Conservation (phyloP, 2,888 invertebrate genomes). For the Alitta virens region DNA sequence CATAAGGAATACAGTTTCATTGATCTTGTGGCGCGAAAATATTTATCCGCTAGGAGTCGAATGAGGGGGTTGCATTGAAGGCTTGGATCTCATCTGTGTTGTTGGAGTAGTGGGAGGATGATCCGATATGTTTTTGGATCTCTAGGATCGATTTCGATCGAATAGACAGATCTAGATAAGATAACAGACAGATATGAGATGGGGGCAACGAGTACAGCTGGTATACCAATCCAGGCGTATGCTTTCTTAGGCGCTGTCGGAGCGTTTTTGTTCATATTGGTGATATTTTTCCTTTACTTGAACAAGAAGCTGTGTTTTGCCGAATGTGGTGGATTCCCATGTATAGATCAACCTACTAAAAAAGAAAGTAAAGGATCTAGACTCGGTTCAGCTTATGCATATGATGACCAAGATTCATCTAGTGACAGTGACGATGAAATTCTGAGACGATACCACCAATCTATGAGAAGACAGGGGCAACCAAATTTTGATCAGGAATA, state of each 20-base stretch:
- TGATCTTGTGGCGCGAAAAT: too few species aligned
- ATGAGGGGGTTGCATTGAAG: too few species aligned
- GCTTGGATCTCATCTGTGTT: too few species aligned
- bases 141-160: too few species aligned
- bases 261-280: constrained; percentile 76
- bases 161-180: too few species aligned
- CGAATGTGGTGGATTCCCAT: constrained; percentile 64
- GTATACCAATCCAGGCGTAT: constrained; percentile 74
- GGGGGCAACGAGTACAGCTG: constrained; percentile 34
- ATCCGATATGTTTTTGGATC: too few species aligned
- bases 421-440: constrained; percentile 76
- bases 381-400: constrained; percentile 62
- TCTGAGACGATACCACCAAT: constrained; percentile 61
- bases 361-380: constrained; percentile 16
- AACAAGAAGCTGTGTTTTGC: constrained; percentile 76
- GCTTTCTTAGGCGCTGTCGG: constrained; percentile 85
- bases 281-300: constrained; percentile 83
- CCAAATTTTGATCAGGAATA: too few species aligned
- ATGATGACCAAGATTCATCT: constrained; percentile 68
- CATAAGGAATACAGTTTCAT: too few species aligned
- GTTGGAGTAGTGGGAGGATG: too few species aligned
- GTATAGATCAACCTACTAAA: constrained; percentile 63
- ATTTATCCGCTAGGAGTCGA: too few species aligned
- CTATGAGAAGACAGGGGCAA: constrained; percentile 3
- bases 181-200: too few species aligned